Base-by-base conservation (phyloP, 2,888 invertebrate species). In the Falcaria lacertinaria region DNA sequence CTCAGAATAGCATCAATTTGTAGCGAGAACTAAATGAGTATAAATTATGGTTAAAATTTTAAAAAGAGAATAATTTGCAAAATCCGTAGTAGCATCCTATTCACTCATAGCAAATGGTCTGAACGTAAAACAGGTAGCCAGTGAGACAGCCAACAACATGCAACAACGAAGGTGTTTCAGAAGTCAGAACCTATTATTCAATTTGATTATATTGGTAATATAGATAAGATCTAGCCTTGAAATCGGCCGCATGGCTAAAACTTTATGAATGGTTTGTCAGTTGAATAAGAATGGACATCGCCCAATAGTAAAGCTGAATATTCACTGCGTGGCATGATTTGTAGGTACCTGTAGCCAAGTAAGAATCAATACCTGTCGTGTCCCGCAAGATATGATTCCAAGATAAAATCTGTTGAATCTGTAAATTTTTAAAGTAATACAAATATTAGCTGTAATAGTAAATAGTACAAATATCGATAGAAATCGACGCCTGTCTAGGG, bases 91-190 rank as follows among this genome's bases (percentile, higher is more conserved):
- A 75, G 75, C 77, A 74, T 60, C 64, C 43, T 68, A 64, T 64
- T 65, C 57, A 60, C 57, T 57, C 68, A 60, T 67, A 70, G 73
- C 72, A 79, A 76, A 74, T 73, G 64, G 64, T 57, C 48, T 66
- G 65, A 54, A 60, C 65, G 80, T 81, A 83, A 80, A 83, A 85
- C 86, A 82, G 82, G 87, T 87, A 84, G 85, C 73, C 17, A 41
- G 55, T 37, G 22, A 22, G 14, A 57, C 44, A 48, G 57, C 69
- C 75, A 66, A 69, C 69, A 7, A 57, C 44, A 48, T 57, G 69
- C 75, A 66, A 69, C 69, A 68, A 69, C 66, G 66, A 59, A 60
- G 70, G 57, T 53, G 60, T 19, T 14, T 19, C 36, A 5, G 14
- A 22, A 15, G 13, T n/a, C n/a, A n/a, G n/a, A n/a, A n/a, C n/a